Percentiles rank a stretch among this genome's conserved stretches.
Conservation (phyloP, 2,797 vertebrate species). For the Thunnus albacares region DNA sequence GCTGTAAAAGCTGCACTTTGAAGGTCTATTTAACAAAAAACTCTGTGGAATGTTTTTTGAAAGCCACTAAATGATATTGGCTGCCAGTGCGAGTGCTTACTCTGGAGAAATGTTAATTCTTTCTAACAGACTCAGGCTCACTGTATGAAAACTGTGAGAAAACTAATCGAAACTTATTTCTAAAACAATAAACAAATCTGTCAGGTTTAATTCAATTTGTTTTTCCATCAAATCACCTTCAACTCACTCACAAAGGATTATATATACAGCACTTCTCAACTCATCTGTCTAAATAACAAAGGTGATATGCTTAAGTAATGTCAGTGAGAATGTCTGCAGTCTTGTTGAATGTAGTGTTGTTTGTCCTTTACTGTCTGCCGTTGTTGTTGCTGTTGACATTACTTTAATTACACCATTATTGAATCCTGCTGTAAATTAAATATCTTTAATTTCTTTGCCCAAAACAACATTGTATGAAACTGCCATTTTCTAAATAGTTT, state of each 20-base stretch:
- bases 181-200: slow-evolving; percentile 21
- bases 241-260: neutral
- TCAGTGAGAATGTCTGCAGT: neutral
- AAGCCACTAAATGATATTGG: slow-evolving; percentile 38
- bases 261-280: neutral
- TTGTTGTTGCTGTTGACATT: no score
- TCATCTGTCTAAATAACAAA: neutral
- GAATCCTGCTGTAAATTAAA: neutral
- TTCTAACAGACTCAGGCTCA: slow-evolving; percentile 5
- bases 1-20: slow-evolving; percentile 52
- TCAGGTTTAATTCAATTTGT: neutral
- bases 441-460: neutral
- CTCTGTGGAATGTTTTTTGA: slow-evolving; percentile 38
- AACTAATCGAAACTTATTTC: slow-evolving; percentile 2
- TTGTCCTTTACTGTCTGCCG: neutral
- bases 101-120: slow-evolving; percentile 16
- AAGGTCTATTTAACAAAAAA: slow-evolving; percentile 50
- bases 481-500: no score
- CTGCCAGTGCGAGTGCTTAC: slow-evolving; percentile 12
- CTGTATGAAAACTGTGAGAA: slow-evolving; percentile 7
- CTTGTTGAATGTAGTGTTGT: neutral
- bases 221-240: slow-evolving; percentile 17
- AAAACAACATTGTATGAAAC: no score
- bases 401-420: neutral
- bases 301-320: neutral